Conservation (phyloP, 2,113 vertebrate genomes). For the Globicephala melas region DNA sequence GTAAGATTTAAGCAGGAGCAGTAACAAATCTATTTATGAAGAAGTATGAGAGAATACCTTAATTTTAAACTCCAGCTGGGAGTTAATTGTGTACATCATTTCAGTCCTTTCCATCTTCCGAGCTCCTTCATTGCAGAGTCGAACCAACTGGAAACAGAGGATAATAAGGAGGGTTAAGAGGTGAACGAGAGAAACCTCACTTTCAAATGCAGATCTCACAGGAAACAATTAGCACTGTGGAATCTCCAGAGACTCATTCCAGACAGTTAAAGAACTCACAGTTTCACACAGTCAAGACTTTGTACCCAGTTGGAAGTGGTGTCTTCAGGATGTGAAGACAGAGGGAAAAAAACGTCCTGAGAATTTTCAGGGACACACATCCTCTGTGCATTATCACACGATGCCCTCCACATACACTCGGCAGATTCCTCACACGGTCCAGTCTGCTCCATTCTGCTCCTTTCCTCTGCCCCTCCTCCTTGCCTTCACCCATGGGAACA, state of each 20-base stretch:
- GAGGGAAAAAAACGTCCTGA: not conserved
- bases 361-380: not conserved
- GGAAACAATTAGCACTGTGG: not conserved
- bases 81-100: slow-evolving; percentile 99
- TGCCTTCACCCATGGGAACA: not conserved
- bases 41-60: slow-evolving; percentile 85
- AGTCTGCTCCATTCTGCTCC: not conserved
- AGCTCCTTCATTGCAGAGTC: slow-evolving; percentile 96
- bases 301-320: not conserved
- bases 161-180: not conserved
- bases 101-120: slow-evolving; percentile 97
- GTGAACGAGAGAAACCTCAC: not conserved
- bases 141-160: slow-evolving; percentile 87
- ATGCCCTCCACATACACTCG: rapidly evolving
- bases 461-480: not conserved
- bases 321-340: not conserved
- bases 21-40: slow-evolving; percentile 47
- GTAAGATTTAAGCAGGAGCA: not conserved
- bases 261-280: not conserved
- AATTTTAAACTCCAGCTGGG: slow-evolving; percentile 97
- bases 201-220: too few species aligned
- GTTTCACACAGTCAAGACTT: not conserved
- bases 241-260: not conserved
- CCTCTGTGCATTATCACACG: too few species aligned
- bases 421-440: too few species aligned